These are phyloP conservation scores for Epinotia brunnichana DNA, from an alignment of 2,888 invertebrate genomes.

Conservation along the genomic window DNA sequence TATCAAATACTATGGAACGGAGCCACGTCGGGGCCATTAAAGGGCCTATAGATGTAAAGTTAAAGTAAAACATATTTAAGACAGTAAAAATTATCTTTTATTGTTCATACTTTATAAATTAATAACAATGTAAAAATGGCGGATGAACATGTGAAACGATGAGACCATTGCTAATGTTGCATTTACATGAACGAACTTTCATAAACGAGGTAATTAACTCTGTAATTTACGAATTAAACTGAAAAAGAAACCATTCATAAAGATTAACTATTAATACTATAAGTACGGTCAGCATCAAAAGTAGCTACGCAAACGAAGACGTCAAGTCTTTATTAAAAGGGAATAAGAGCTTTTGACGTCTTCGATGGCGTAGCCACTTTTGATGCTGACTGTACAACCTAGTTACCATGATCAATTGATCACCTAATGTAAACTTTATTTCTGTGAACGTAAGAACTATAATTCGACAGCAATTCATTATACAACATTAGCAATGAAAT, in stretches of 20 bases:
- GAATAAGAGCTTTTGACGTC: too few species aligned
- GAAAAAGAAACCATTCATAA: constrained; percentile 1
- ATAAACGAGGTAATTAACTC: neutral
- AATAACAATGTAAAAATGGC: constrained; percentile 67
- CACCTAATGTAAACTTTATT: constrained; percentile 3
- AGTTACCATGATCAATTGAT: neutral
- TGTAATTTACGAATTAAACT: constrained; percentile 1
- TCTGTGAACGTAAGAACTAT: neutral
- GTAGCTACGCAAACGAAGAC: too few species aligned
- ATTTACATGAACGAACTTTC: neutral
- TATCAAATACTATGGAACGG: neutral
- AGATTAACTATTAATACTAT: neutral
- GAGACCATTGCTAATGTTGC: constrained; percentile 60
- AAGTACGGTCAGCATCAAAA: too few species aligned
- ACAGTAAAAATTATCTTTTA: constrained; percentile 58
- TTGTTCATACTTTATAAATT: constrained; percentile 76
- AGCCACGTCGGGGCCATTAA: neutral
- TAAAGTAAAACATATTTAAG: constrained; percentile 4
- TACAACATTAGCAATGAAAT: constrained; percentile 63
- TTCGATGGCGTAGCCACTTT: too few species aligned
- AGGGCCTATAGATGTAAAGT: neutral
- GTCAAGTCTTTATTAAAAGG: too few species aligned
- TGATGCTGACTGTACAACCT: too few species aligned
- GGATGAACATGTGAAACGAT: constrained; percentile 60
- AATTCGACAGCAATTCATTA: constrained; percentile 30